A percentile compares a stretch with the other conserved stretches of the same genome.
Evolutionary conservation across 2,113 vertebrate genomes (phyloP).

Genomic region (Notiomystis cincta): DNA sequence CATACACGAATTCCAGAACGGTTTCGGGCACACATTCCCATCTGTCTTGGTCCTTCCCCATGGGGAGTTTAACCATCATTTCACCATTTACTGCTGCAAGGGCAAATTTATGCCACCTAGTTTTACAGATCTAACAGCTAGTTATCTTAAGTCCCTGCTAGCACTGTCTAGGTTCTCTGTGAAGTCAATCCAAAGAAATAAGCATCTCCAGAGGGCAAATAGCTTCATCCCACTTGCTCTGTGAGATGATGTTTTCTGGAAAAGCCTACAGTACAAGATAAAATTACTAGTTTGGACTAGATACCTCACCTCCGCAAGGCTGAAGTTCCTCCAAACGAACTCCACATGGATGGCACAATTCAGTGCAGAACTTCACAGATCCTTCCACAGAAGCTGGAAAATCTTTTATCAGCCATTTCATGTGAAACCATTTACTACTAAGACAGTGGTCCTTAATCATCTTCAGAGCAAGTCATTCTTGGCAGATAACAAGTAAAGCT

Average conservation of each 20-base stretch:
- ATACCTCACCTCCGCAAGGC: background rate
- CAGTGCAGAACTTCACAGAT: background rate
- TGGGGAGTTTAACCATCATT: background rate
- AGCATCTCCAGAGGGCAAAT: conserved; percentile 51
- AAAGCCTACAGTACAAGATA: background rate
- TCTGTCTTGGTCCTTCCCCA: background rate
- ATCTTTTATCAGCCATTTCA: background rate
- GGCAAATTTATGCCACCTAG: conserved; percentile 5
- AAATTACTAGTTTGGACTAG: background rate
- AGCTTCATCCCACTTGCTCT: conserved; percentile 43
- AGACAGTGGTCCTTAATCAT: background rate
- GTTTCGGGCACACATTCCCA: background rate
- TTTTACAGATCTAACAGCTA: conserved; percentile 25
- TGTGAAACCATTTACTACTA: background rate
- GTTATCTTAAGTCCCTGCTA: conserved; percentile 32
- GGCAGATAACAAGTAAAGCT: background rate
- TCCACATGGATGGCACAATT: background rate
- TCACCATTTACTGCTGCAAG: background rate
- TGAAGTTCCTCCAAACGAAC: background rate
- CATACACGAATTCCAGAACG: background rate
- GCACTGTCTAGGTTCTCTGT: conserved; percentile 23
- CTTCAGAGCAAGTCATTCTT: background rate
- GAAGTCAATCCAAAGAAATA: conserved; percentile 59
- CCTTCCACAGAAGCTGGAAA: background rate
- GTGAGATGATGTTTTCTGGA: background rate